Evolutionary conservation across 2,113 vertebrate species (phyloP), one percentile per base, ranked within the genome.

Genomic region (Dipodomys merriami): DNA sequence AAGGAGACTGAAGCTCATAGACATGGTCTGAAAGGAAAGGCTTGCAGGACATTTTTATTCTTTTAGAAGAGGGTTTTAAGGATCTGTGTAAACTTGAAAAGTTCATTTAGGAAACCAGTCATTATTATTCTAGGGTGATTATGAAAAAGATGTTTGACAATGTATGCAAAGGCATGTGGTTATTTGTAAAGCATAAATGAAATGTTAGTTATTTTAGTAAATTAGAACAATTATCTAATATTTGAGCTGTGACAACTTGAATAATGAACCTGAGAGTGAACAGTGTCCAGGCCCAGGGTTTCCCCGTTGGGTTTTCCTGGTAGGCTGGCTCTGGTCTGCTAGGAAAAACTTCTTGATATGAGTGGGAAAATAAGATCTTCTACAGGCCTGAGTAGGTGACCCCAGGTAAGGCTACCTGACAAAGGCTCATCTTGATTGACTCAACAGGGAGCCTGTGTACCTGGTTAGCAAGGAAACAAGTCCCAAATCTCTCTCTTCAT

Each of bases 1-100:
- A 35, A n/a, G 46, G 22, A 44, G 2, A 44, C 82, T 25, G 25
- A 39, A 83, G 18, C 11, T 91, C 53, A 33, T 39, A 19, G 44
- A 73, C 80, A 77, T 53, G 83, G 30, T 90, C 30, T 39, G 18
- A 62, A 88, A 67, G 80, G 76, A 74, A 91, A 65, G 33, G 88
- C 83, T 64, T 65, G 23, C 19, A n/a, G 83, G 91, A 53, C 19
- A 25, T 30, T 39, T 80, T 30, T 69, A 74, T 57, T 80, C 29
- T 76, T 30, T 6, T 35, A 57, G 44, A 16, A 22, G 64, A 88
- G 19, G 30, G 35, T 13, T 93, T 91, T 69, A 16, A 29, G n/a
- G 49, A 5, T 16, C 69, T 39, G 23, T 1, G 3, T 49, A 49
- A 72, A 2, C 33, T 79, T 20, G 18, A 39, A 94, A 49, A 5